Conservation (phyloP, 2,888 invertebrate genomes). For the Drosophila lutescens region DNA sequence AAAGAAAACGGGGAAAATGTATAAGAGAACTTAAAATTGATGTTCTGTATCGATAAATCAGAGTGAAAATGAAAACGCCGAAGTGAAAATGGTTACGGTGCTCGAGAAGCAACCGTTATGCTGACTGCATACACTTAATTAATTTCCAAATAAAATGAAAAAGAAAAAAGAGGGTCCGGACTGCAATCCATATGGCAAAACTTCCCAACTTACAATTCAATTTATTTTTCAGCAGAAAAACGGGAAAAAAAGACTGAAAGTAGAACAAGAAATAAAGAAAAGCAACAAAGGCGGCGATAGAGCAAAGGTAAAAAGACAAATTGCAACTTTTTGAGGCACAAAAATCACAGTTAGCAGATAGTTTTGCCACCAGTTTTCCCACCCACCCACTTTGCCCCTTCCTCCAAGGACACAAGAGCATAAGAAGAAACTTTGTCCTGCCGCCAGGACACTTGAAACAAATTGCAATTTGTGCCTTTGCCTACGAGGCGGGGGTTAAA, state of each 20-base stretch:
- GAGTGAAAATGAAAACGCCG: constrained; percentile 45
- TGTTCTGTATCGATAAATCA: constrained; percentile 50
- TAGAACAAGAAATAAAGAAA: constrained; percentile 12
- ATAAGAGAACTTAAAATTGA: constrained; percentile 2
- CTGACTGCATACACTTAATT: constrained; percentile 59
- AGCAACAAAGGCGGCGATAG: constrained; percentile 21
- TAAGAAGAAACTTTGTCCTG: constrained; percentile 63
- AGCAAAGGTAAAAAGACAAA: constrained; percentile 50
- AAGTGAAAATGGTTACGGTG: constrained; percentile 35
- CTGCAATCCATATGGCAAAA: constrained; percentile 58
- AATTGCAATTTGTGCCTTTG: constrained; percentile 72
- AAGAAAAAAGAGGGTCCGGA: constrained; percentile 7
- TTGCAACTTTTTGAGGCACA: constrained; percentile 52
- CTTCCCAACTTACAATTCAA: constrained; percentile 64
- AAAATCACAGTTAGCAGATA: constrained; percentile 58
- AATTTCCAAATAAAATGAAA: constrained; percentile 52
- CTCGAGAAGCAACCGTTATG: constrained; percentile 36
- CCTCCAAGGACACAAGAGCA: constrained; percentile 49
- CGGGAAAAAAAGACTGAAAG: constrained; percentile 26
- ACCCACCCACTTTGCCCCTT: no score
- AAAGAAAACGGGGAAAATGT: neutral
- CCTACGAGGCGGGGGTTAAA: constrained; percentile 29
- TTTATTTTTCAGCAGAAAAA: constrained; percentile 50
- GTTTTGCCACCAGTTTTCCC: constrained; percentile 19
- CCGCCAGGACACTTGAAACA: constrained; percentile 72